Evolutionary conservation across 2,113 vertebrate species (phyloP), one percentile per base, ranked within the genome.

Genomic region (Lontra canadensis): DNA sequence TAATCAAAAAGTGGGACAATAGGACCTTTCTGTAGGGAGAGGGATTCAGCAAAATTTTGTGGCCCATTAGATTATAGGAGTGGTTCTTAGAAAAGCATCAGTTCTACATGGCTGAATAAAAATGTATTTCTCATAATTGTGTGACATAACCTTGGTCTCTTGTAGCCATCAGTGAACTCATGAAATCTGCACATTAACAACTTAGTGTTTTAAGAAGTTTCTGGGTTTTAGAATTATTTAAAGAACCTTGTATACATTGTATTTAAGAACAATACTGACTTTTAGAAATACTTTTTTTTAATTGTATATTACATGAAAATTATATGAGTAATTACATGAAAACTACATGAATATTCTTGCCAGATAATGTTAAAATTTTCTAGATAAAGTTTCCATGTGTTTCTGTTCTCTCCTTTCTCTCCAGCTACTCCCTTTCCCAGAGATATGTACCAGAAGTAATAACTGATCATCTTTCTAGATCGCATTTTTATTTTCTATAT

Each of bases 1-100:
- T 96, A 97, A 93, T 52, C 34, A 39, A 94, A 79, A 98, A 81
- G 52, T 26, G 2, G 76, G 34, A 95, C 17, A 79, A 42, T 78
- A 95, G 8, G 11, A 91, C 17, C 7, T 87, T 98, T 97, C 18
- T 49, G 47, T 97, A 36, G 44, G 12, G 12, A 17, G 2, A 90
- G n/a, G 25, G 10, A 8, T 2, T 88, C 74, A 61, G 7, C 95
- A 25, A 61, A 95, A 49, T 83, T 98, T 79, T 98, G 36, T 57
- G 1, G 13, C 55, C 52, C 4, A 7, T 87, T 96, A 89, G 49
- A 65, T 59, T 44, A 55, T 96, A 34, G 15, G 18, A 98, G 93
- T 89, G 3, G 1, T 69, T 69, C 82, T 31, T 94, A 69, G 4
- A 76, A 94, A 83, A 95, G 31, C 1, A 0, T 95, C n/a, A 78